Conservation (phyloP, 2,113 vertebrate genomes). For the Alligator sinensis region DNA sequence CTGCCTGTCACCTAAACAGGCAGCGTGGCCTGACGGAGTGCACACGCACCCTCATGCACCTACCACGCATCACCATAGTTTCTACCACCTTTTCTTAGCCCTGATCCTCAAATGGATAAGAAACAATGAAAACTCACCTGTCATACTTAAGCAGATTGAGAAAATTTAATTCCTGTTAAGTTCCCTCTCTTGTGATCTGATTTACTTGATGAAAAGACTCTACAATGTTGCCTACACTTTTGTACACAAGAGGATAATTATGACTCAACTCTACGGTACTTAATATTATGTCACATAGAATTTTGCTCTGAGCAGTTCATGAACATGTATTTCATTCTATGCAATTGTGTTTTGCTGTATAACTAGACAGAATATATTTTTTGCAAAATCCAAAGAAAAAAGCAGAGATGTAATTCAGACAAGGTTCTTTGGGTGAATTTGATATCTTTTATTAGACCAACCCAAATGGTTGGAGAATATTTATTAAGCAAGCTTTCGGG, state of each 20-base stretch:
- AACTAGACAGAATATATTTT: not conserved
- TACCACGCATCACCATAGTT: too few relatives aligned
- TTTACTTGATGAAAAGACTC: not conserved
- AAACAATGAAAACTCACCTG: not conserved
- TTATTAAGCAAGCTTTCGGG: too few relatives aligned
- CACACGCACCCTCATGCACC: too few relatives aligned
- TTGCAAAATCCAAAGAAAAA: not conserved
- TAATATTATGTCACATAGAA: not conserved
- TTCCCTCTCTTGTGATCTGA: not conserved
- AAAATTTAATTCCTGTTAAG: not conserved
- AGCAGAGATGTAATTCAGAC: not conserved
- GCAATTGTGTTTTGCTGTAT: not conserved
- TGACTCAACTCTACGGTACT: not conserved
- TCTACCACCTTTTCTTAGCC: not conserved
- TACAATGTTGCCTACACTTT: not conserved
- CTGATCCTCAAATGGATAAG: not conserved
- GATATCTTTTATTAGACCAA: too few relatives aligned
- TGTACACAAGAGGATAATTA: not conserved
- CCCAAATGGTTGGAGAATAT: too few relatives aligned
- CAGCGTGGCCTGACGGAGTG: too few relatives aligned
- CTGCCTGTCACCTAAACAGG: too few relatives aligned
- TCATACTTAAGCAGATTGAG: not conserved
- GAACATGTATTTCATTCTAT: not conserved
- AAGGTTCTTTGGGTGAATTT: too few relatives aligned
- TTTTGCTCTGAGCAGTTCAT: not conserved